Evolutionary conservation across 1,140 invertebrate species (phyloP).

Genomic region (Hesperophylax magnus): DNA sequence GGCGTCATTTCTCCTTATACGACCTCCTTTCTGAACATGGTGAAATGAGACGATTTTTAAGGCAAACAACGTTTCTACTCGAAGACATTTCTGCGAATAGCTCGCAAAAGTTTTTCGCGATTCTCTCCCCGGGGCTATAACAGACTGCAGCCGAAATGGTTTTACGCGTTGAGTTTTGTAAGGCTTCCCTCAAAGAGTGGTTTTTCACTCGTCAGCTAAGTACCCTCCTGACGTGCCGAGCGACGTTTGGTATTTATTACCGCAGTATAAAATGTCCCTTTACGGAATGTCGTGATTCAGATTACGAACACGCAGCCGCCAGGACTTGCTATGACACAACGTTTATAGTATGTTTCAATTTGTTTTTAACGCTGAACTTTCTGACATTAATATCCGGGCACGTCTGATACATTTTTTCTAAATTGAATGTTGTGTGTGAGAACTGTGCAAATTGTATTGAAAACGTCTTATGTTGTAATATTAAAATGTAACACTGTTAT

Average conservation of each 20-base stretch:
- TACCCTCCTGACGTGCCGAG: slow-evolving; percentile 39
- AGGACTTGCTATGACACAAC: not conserved
- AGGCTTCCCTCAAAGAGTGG: slow-evolving; percentile 40
- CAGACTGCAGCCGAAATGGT: slow-evolving; percentile 39
- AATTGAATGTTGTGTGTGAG: too few species aligned
- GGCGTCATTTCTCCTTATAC: slow-evolving; percentile 50
- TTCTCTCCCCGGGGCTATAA: slow-evolving; percentile 40
- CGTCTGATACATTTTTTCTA: too few species aligned
- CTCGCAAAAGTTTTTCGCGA: slow-evolving; percentile 38
- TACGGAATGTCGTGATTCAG: slow-evolving; percentile 32
- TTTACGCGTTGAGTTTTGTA: slow-evolving; percentile 53
- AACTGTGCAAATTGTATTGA: too few species aligned
- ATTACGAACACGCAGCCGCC: slow-evolving; percentile 17
- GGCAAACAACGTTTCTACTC: slow-evolving; percentile 9
- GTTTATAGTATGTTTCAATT: slow-evolving; percentile 29
- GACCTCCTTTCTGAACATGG: not conserved
- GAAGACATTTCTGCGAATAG: slow-evolving; percentile 49
- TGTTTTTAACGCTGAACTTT: not conserved
- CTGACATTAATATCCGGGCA: too few species aligned
- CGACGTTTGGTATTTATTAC: slow-evolving; percentile 45
- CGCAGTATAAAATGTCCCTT: slow-evolving; percentile 38
- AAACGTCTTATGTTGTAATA: too few species aligned
- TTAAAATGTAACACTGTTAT: too few species aligned
- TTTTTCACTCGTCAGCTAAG: slow-evolving; percentile 41
- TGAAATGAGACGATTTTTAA: slow-evolving; percentile 22